These are phyloP conservation scores for Acanthurus tractus DNA, from an alignment of 2,797 vertebrate genomes.

Conservation along the genomic window DNA sequence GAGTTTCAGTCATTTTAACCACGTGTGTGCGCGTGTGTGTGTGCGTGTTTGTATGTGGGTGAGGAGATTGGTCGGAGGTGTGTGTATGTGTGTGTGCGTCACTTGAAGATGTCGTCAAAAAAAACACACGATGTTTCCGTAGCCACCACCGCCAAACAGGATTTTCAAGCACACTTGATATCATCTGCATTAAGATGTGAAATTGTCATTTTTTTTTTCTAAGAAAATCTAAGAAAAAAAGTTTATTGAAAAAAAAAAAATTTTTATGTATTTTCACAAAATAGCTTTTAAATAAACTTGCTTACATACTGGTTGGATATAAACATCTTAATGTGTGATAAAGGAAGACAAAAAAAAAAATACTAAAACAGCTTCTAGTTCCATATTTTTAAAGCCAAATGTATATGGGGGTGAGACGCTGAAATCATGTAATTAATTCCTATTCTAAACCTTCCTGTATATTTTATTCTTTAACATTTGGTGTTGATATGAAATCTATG, in stretches of 20 bases:
- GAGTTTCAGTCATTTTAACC: conserved; percentile 85
- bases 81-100: conserved; percentile 21
- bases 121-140: conserved; percentile 86
- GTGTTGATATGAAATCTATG: conserved; percentile 97
- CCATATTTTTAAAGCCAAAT: conserved; percentile 97
- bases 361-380: conserved; percentile 89
- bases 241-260: conserved; percentile 87
- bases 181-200: conserved; percentile 97
- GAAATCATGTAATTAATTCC: conserved; percentile 96
- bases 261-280: conserved; percentile 99
- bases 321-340: conserved; percentile 85
- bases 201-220: conserved; percentile 90
- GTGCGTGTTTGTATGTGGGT: conserved; percentile 29
- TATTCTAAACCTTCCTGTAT: conserved; percentile 96
- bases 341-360: conserved; percentile 82
- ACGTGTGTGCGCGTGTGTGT: conserved; percentile 26
- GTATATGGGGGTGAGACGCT: conserved; percentile 89
- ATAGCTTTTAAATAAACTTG: conserved; percentile 99
- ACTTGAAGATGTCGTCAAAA: conserved; percentile 76
- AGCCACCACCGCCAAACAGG: conserved; percentile 92
- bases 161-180: conserved; percentile 99
- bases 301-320: conserved; percentile 94
- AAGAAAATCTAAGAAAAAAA: conserved; percentile 87
- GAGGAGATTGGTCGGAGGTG: not conserved
- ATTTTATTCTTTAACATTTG: conserved; percentile 98